Percentiles rank a stretch among this genome's conserved stretches.
These are phyloP conservation scores for Pseudococcus viburni DNA, from an alignment of 2,888 invertebrate genomes.

Conservation along the genomic window DNA sequence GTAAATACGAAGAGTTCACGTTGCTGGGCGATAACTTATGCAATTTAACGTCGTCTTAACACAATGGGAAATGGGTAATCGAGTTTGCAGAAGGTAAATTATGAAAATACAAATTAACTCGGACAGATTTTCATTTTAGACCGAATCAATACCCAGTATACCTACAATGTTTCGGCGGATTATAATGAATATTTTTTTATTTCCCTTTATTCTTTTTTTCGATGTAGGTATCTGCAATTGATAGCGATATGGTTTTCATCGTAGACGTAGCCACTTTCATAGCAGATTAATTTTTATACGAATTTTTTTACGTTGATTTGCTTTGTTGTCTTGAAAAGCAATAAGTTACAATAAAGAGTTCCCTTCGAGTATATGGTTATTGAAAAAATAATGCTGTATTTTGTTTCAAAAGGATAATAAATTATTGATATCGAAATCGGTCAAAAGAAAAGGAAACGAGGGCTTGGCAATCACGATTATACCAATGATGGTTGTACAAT, in stretches of 20 bases:
- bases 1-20: neutral
- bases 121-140: neutral
- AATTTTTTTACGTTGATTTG: constrained; percentile 22
- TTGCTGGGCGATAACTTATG: neutral
- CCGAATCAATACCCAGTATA: neutral
- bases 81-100: neutral
- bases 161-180: neutral
- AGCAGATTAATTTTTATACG: constrained; percentile 6
- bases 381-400: constrained; percentile 17
- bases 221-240: neutral
- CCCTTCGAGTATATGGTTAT: neutral
- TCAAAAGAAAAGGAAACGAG: constrained; percentile 14
- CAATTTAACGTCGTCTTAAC: neutral
- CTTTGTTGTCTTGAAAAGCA: constrained; percentile 18
- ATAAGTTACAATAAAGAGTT: constrained; percentile 22
- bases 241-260: neutral
- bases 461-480: neutral
- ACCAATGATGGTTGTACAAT: neutral
- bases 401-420: constrained; percentile 31
- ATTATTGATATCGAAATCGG: constrained; percentile 27
- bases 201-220: neutral
- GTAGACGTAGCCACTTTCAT: neutral
- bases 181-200: neutral
- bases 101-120: constrained; percentile 26
- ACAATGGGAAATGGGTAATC: neutral